Evolutionary conservation across 2,888 invertebrate species (phyloP), one percentile per base, ranked within the genome.

Genomic region (Pollenia angustigena): DNA sequence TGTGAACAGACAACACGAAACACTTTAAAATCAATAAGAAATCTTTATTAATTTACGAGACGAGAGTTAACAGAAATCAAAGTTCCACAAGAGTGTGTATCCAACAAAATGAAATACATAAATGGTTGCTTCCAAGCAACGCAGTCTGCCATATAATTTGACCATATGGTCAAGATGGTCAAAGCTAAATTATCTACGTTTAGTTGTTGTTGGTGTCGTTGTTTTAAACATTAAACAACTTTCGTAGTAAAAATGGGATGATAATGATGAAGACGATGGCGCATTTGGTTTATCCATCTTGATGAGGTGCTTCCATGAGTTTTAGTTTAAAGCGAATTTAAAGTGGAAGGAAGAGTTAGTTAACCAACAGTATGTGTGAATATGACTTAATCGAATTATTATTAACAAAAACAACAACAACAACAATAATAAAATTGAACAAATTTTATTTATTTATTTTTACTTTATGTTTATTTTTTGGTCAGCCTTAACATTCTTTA

Each of bases 331-430:
- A 58, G 58, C 60, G 66, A 56, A 18, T 14, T 54, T 58, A 12
- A 32, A 46, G 46, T 23, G 54, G 48, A 18, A 62, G 40, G 68
- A 40, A 32, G 52, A 46, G 40, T 71, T 69, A 52, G 54, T 44
- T 42, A 78, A 11, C 60, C 16, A 52, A 60, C 62, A 54, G 83
- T 76, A 83, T 80, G 83, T 83, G 87, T 75, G 85, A 81, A 88
- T 87, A 87, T 87, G 87, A 84, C 88, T 87, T 89, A 88, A 89
- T 89, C 88, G 87, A 89, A 89, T 89, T 89, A 89, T 89, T 89
- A 88, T 87, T 82, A 88, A 88, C 85, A 88, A 85, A 0, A 32
- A 32, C 32, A 32, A 32, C 32, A 32, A 32, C 32, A 88, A 88
- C 85, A 88, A 88, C 82, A 88, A 87, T 23, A 85, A 87, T 85